These are phyloP conservation scores for Corella eumyota DNA, from an alignment of 23 tunicate species.

Conservation along the genomic window DNA sequence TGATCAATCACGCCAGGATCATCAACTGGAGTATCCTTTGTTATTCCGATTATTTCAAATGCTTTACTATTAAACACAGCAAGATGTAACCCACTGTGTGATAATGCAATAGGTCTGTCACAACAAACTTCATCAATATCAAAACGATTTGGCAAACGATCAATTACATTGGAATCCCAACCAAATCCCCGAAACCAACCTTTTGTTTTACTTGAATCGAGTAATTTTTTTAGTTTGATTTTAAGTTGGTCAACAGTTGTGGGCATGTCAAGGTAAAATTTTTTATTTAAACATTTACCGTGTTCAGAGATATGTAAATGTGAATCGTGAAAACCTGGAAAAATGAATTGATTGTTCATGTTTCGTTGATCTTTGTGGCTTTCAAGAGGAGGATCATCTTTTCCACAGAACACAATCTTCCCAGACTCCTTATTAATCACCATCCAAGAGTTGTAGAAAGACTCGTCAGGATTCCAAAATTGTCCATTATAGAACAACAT, in stretches of 20 bases:
- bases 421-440: conserved; percentile 35
- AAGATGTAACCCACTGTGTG: conserved; percentile 35
- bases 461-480: conserved; percentile 42
- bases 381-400: conserved; percentile 1
- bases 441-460: conserved; percentile 51
- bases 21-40: conserved; percentile 13
- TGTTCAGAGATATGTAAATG: conserved; percentile 41
- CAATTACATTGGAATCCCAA: conserved; percentile 58
- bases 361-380: conserved; percentile 8
- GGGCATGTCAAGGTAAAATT: conserved; percentile 19
- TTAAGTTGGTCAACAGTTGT: conserved; percentile 35
- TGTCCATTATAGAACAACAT: conserved; percentile 31
- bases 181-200: conserved; percentile 48
- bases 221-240: conserved; percentile 9
- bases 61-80: conserved; percentile 51
- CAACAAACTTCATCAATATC: conserved; percentile 52
- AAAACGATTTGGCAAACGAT: conserved; percentile 31
- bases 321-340: conserved; percentile 90
- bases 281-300: conserved; percentile 14
- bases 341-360: conserved; percentile 46
- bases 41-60: conserved; percentile 20
- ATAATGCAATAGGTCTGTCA: conserved; percentile 43
- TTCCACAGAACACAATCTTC: conserved; percentile 33
- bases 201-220: background rate
- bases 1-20: conserved; percentile 25